Conservation (phyloP, 64 coral and sea anemone genomes). For the Catalaphyllia jardinei region DNA sequence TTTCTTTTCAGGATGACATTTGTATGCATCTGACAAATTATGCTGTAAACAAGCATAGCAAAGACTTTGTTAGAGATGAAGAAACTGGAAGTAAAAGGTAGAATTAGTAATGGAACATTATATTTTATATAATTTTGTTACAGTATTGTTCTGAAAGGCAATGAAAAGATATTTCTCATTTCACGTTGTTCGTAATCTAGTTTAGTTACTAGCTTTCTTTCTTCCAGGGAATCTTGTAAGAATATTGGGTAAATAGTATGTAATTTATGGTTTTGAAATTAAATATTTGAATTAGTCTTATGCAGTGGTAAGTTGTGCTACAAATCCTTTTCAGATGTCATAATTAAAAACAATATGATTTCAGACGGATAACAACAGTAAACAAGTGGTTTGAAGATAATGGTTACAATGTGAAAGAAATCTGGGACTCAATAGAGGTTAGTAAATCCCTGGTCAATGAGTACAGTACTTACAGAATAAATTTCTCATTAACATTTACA, state of each 20-base stretch:
- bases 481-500: too few relatives aligned
- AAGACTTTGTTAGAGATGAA: slow-evolving; percentile 97
- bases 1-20: slow-evolving; percentile 88
- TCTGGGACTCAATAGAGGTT: slow-evolving; percentile 92
- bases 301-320: not conserved
- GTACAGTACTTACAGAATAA: too few relatives aligned
- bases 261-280: too few relatives aligned
- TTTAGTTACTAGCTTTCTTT: too few relatives aligned
- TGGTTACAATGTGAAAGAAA: slow-evolving; percentile 83
- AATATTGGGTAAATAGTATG: too few relatives aligned
- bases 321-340: not conserved
- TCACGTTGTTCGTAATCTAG: not conserved
- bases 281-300: not conserved
- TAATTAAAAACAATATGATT: not conserved
- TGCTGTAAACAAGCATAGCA: slow-evolving; percentile 98
- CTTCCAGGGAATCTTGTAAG: too few relatives aligned
- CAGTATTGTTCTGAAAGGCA: too few relatives aligned
- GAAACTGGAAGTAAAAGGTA: slow-evolving; percentile 98
- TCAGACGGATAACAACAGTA: slow-evolving; percentile 86
- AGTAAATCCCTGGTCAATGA: not conserved
- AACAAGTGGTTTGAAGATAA: slow-evolving; percentile 93
- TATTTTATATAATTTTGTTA: too few relatives aligned
- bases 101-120: too few relatives aligned
- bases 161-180: not conserved
- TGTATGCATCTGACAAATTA: slow-evolving; percentile 99